Conservation (phyloP, 1,140 invertebrate genomes). For the Trichonephila inaurata region DNA sequence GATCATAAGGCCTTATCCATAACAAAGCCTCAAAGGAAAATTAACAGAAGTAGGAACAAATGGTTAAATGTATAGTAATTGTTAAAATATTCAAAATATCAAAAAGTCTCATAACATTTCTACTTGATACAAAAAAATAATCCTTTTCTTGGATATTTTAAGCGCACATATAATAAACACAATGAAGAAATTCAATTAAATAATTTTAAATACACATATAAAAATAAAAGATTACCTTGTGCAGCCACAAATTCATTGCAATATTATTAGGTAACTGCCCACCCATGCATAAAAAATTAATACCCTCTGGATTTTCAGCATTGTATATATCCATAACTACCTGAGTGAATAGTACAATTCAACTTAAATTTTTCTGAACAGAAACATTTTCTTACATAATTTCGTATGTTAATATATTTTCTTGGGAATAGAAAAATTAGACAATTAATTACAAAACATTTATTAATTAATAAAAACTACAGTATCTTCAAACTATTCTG, state of each 20-base stretch:
- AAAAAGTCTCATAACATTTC: too few species aligned
- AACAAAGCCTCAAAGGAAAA: too few species aligned
- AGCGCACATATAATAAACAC: too few species aligned
- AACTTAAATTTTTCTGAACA: not conserved
- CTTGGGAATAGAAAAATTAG: not conserved
- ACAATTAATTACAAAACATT: not conserved
- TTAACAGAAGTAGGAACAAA: too few species aligned
- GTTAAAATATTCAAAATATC: too few species aligned
- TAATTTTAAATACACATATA: not conserved
- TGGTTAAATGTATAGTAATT: too few species aligned
- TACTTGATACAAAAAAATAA: too few species aligned
- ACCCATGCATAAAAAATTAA: slow-evolving; percentile 94
- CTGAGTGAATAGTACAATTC: slow-evolving; percentile 79
- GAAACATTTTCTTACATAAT: not conserved
- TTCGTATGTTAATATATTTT: not conserved
- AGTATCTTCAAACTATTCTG: too few species aligned
- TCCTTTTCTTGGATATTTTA: too few species aligned
- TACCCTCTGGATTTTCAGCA: slow-evolving; percentile 94
- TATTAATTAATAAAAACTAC: too few species aligned
- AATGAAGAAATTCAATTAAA: not conserved
- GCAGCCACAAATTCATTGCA: slow-evolving; percentile 94
- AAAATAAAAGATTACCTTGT: slow-evolving; percentile 80
- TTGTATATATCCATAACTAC: slow-evolving; percentile 99
- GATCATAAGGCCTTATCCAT: too few species aligned
- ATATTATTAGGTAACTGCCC: slow-evolving; percentile 99